Base-by-base conservation (phyloP, 1,140 invertebrate genomes). In the Aplysia californica region DNA sequence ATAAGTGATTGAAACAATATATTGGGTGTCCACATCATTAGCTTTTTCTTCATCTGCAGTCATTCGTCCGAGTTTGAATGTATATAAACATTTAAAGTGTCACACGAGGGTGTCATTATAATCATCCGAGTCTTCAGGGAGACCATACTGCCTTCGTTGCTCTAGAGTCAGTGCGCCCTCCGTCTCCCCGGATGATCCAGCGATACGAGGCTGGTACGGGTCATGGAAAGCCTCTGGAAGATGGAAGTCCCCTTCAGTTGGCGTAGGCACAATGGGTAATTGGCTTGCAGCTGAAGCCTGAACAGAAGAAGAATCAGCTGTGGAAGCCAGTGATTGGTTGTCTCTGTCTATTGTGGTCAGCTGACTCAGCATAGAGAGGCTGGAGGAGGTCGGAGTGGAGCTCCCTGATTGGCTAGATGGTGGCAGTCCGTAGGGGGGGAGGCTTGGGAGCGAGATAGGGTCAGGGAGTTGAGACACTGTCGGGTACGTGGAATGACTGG, bases 91-190 rank as follows among this genome's bases (percentile, higher is more conserved):
- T 61, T 29, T 61, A 61, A 73, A n/a, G n/a, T 33, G n/a, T 75
- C 39, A 75, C 6, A 75, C 72, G 33, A 75, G 39, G 23, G 72
- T 75, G n/a, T 75, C 72, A 23, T 55, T 75, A 66, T 44, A 64
- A 38, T 38, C 36, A 44, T 75, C 72, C 41, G 72, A 55, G 31
- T 75, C 72, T 18, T 66, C 72, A 10, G 70, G 29, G 21, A 31
- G 1, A 41, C 31, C 61, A 21, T 10, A 5, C 20, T 50, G 38
- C 31, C 29, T 41, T 44, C 72, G 35, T 38, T 75, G 72, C 29
- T 75, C 72, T 65, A 66, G 36, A 33, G 36, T 41, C 38, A 75
- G 26, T 75, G 39, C 59, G 66, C 33, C 58, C 10, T 71, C 50
- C 35, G 26, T 35, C 33, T 41, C 61, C 5, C 72, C 61, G 6